Base-by-base conservation (phyloP, 37 sponge, comb jelly and placozoan species). In the Axinella damicornis region DNA sequence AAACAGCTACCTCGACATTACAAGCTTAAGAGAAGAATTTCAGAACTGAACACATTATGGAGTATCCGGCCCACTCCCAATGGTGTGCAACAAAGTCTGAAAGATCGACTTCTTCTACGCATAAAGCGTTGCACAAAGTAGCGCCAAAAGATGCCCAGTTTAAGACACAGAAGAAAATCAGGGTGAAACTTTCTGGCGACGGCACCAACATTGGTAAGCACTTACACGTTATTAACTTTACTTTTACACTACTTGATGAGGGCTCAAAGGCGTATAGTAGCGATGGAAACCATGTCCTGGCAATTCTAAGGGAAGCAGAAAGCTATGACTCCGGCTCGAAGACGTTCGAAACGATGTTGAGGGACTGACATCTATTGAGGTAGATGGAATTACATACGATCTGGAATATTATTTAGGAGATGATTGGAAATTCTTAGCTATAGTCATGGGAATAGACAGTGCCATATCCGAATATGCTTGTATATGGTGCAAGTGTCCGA, bases 401-500 rank as follows among this genome's bases (percentile, higher is more conserved):
- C 6, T 78, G 16, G 66, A 34, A 11, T 78, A 28, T 46, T 78
- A 36, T 38, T 25, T 78, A 15, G 79, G 79, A 19, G 79, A 66
- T 31, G 79, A 78, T 53, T 38, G 21, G 66, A 78, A 78, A 16
- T 78, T 78, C 37, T 38, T 78, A 35, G 66, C 66, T 39, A 5
- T 12, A 2, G 41, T 52, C 0, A 85, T 69, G 12, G 79, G 79
- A 1, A 16, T 78, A 24, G 66, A 78, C 21, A 24, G 38, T 28
- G 79, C 79, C 13, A 78, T 13, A 6, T 27, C 27, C 62, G 52
- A 62, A 1, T 39, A 62, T 14, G 1, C 79, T 19, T 78, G 79
- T 63, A 65, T 78, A 32, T 78, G 79, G 79, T 78, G 79, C 31
- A 78, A 78, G 35, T 78, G 79, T 28, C 66, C 66, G 21, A 38